Conservation (phyloP, 2,797 vertebrate genomes). For the Bovichtus variegatus region DNA sequence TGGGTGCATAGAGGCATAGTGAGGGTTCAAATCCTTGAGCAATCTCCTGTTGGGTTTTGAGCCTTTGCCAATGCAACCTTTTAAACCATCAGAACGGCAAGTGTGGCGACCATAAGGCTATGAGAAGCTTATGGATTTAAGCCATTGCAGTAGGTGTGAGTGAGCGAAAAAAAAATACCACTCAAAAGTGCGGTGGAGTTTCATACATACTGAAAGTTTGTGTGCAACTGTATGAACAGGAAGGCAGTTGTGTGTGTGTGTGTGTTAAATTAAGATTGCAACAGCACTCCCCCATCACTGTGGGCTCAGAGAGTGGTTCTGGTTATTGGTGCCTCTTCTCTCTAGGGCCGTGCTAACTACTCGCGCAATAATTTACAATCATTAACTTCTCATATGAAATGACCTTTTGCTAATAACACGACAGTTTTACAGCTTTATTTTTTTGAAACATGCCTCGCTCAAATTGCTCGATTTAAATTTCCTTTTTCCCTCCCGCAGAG, state of each 20-base stretch:
- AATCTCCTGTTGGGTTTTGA: slow-evolving; percentile 44
- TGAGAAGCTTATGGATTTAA: slow-evolving; percentile 40
- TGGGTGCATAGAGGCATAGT: slow-evolving; percentile 70
- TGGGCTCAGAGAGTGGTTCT: slow-evolving; percentile 48
- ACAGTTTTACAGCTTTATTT: slow-evolving; percentile 54
- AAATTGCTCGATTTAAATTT: slow-evolving; percentile 26
- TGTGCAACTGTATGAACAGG: slow-evolving; percentile 73
- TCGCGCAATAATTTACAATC: slow-evolving; percentile 59
- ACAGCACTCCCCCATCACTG: slow-evolving; percentile 52
- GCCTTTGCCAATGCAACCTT: slow-evolving; percentile 58
- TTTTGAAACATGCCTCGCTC: slow-evolving; percentile 44
- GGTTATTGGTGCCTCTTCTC: slow-evolving; percentile 56
- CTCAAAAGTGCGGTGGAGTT: slow-evolving; percentile 70
- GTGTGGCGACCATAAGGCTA: slow-evolving; percentile 35
- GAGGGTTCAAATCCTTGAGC: slow-evolving; percentile 57
- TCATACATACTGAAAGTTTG: slow-evolving; percentile 65
- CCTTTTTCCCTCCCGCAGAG: slow-evolving; percentile 30
- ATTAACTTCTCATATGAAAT: slow-evolving; percentile 57
- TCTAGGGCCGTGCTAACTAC: slow-evolving; percentile 45
- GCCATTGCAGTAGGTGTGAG: slow-evolving; percentile 59
- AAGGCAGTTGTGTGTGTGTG: slow-evolving; percentile 64
- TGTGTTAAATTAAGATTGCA: slow-evolving; percentile 47
- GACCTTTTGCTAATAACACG: slow-evolving; percentile 61
- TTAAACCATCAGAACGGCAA: slow-evolving; percentile 39
- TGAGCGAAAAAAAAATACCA: slow-evolving; percentile 60